These are phyloP conservation scores for Nephrotoma appendiculata DNA, from an alignment of 2,888 invertebrate species.

Conservation along the genomic window DNA sequence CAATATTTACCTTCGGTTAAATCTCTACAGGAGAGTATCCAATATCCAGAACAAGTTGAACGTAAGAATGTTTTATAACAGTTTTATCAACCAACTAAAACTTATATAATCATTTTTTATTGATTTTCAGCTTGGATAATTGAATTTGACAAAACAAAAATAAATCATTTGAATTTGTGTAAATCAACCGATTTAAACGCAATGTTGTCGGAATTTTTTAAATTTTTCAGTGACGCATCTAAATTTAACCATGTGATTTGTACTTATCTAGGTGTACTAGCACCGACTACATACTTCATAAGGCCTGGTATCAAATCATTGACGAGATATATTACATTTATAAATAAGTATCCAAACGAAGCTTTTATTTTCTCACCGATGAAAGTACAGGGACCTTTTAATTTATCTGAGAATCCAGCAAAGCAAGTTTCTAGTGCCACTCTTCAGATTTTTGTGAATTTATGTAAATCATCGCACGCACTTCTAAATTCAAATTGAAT, in stretches of 20 bases:
- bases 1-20: slow-evolving; percentile 33
- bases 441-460: neutral
- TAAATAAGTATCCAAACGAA: neutral
- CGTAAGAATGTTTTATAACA: slow-evolving; percentile 22
- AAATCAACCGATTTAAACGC: neutral
- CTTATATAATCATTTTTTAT: neutral
- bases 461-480: neutral
- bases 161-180: neutral
- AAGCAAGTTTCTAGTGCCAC: neutral
- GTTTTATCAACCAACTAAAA: no score
- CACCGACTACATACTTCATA: neutral
- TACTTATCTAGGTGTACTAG: neutral
- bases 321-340: neutral
- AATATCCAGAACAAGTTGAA: slow-evolving; percentile 22
- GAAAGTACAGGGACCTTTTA: neutral
- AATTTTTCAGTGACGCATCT: neutral
- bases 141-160: neutral
- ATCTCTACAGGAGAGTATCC: slow-evolving; percentile 23
- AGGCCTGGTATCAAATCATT: neutral
- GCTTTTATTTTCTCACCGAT: neutral
- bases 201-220: neutral
- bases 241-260: neutral
- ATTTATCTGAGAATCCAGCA: neutral
- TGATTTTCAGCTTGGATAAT: neutral
- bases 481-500: no score